Conservation (phyloP, 2,888 invertebrate species). For the Pyralis farinalis region DNA sequence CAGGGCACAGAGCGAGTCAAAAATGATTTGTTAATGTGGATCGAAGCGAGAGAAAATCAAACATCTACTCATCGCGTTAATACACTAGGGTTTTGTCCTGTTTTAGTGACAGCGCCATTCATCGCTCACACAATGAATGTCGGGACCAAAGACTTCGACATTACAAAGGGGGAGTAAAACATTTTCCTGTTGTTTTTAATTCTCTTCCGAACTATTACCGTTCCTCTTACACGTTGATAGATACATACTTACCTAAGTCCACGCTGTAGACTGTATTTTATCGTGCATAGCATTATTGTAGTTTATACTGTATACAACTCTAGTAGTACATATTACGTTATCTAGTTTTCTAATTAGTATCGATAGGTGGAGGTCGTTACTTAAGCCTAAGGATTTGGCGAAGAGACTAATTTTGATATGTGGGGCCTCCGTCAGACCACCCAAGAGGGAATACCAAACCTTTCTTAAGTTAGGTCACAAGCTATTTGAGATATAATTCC, state of each 20-base stretch:
- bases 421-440: too few relatives aligned
- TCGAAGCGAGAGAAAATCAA: not conserved
- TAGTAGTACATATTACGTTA: too few relatives aligned
- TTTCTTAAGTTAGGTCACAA: too few relatives aligned
- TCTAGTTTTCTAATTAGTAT: too few relatives aligned
- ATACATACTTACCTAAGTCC: conserved; percentile 18
- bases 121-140: conserved; percentile 28
- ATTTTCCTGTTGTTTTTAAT: conserved; percentile 31
- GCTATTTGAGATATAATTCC: too few relatives aligned
- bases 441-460: too few relatives aligned
- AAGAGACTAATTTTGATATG: too few relatives aligned
- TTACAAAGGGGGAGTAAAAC: conserved; percentile 24
- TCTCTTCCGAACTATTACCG: conserved; percentile 18
- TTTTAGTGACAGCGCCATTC: conserved; percentile 19
- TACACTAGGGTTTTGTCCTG: not conserved
- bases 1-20: too few relatives aligned
- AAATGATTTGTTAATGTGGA: not conserved
- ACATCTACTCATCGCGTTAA: not conserved
- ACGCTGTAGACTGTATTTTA: not conserved
- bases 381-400: too few relatives aligned
- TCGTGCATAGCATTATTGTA: too few relatives aligned
- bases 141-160: conserved; percentile 19
- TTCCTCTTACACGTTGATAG: conserved; percentile 14
- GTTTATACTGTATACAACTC: too few relatives aligned
- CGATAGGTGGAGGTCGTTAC: too few relatives aligned